Percentiles rank a stretch among this genome's conserved stretches.
These are phyloP conservation scores for Macquaria ambigua DNA, from an alignment of 2,113 vertebrate species.

Conservation along the genomic window DNA sequence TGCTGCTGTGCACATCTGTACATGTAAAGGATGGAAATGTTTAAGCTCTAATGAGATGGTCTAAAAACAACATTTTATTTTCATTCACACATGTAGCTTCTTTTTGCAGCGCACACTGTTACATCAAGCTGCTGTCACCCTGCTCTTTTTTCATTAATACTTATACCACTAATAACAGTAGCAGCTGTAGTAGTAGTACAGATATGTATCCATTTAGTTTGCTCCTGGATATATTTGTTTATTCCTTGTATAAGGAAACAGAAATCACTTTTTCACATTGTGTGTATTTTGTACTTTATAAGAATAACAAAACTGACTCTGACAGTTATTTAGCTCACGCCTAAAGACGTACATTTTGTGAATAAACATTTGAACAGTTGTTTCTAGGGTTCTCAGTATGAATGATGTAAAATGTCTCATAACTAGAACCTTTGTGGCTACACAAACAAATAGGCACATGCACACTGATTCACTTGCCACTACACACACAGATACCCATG, in stretches of 20 bases:
- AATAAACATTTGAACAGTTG: not conserved
- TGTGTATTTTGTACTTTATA: not conserved
- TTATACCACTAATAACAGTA: not conserved
- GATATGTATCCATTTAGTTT: not conserved
- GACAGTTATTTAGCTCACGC: not conserved
- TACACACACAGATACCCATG: not conserved
- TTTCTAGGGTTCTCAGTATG: not conserved
- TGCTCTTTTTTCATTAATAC: not conserved
- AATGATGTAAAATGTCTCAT: not conserved
- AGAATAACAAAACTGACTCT: not conserved
- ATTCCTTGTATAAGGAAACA: not conserved
- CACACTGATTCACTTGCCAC: not conserved
- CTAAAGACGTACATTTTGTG: not conserved
- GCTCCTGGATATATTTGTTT: not conserved
- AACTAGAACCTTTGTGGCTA: not conserved
- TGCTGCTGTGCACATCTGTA: slow-evolving; percentile 8
- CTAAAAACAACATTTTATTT: too few relatives aligned
- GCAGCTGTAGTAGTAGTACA: not conserved
- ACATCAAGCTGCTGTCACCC: not conserved
- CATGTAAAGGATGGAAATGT: not conserved
- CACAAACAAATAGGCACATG: not conserved
- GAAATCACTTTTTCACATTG: not conserved
- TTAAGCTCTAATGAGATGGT: not conserved
- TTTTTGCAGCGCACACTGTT: not conserved
- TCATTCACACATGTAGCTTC: not conserved